phyloP scores from a whole-genome alignment of 2,113 vertebrate genomes.

The Peucedramus taeniatus region DNA sequence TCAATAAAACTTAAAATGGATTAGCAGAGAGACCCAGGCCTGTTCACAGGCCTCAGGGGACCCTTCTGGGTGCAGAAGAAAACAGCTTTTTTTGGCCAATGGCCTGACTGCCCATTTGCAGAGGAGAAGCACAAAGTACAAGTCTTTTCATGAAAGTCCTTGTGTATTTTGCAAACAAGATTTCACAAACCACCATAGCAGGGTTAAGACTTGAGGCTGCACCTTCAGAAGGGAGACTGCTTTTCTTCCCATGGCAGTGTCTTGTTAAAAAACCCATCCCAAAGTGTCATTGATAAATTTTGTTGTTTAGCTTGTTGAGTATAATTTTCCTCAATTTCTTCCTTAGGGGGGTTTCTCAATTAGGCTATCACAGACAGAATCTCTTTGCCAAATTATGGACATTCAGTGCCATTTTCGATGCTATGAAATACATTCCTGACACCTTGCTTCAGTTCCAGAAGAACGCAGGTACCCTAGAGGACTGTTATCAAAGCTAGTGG shows the following conservation, averaged over 20 bases:
- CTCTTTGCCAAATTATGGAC: neutral
- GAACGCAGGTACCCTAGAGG: neutral
- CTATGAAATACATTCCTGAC: neutral
- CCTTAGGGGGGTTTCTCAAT: rapidly evolving
- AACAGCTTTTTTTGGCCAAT: neutral
- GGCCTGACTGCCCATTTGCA: neutral
- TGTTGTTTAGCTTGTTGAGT: neutral
- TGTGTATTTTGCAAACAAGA: neutral
- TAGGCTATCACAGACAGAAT: neutral
- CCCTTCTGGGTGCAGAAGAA: neutral
- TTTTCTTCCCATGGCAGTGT: neutral
- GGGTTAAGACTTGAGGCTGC: neutral
- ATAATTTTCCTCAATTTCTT: neutral
- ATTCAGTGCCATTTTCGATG: neutral
- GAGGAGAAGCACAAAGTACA: neutral
- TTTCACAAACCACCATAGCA: neutral
- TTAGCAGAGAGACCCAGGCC: neutral
- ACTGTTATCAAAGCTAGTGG: neutral
- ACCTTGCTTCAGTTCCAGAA: neutral
- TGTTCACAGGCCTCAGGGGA: neutral
- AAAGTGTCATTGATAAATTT: neutral
- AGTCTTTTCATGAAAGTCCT: neutral
- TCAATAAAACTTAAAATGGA: neutral
- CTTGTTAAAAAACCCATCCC: neutral
- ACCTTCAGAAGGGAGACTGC: neutral